Evolutionary conservation across 1,140 invertebrate species (phyloP), one percentile per base, ranked within the genome.

Genomic region (Drosophila teissieri): DNA sequence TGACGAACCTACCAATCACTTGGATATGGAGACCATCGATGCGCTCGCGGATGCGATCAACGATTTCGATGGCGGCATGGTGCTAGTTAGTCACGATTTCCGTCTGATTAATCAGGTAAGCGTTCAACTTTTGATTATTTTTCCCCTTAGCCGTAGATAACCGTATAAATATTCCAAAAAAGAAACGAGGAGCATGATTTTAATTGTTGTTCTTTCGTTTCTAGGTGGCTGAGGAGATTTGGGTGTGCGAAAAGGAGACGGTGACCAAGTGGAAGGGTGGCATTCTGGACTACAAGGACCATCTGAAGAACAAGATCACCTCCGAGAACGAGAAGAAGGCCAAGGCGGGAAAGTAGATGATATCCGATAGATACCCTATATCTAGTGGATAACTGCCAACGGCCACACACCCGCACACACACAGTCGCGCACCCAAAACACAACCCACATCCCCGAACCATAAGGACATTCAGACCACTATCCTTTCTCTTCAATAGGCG

Each of bases 1-100:
- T 27, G 98, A 99, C 93, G 98, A 99, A 95, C 99, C 98, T 78
- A 99, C 98, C 22, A 99, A 99, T 95, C 98, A 99, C 92, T 95
- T 99, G 92, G 99, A 99, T 91, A 99, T 99, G 96, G 99, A 99
- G 93, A 99, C 98, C 0, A 99, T 99, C 72, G 99, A 99, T 93
- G 97, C 98, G 0, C 93, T 99, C 8, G 99, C 98, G 10, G 98
- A 99, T 70, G 99, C 99, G 17, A 97, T 99, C 56, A 99, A 98
- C 91, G 97, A 98, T 79, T 99, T 99, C 92, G 97, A 98, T 84
- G 99, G 99, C 36, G 99, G 99, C 73, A 96, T 99, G 95, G 97
- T 99, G 19, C 94, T 99, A 7, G 98, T 99, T 88, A 97, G 96
- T 93, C 98, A 99, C 95, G 98, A 99, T 93, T 99, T 99, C 93